These are phyloP conservation scores for Melanotaenia pygmaea DNA, from an alignment of 2,797 vertebrate genomes.

Conservation along the genomic window DNA sequence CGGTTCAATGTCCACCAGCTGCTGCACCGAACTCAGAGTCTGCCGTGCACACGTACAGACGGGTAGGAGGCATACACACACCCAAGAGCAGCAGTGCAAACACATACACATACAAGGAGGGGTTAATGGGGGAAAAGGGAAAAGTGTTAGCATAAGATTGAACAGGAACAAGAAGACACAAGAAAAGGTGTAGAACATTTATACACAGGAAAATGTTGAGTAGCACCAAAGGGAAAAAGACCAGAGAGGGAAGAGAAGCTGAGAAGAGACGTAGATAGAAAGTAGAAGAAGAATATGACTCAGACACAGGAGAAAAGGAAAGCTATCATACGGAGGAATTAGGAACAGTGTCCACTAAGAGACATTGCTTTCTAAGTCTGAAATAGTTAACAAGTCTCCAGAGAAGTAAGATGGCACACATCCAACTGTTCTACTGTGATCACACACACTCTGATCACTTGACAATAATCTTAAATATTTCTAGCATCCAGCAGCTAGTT, in stretches of 20 bases:
- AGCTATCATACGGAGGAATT: constrained; percentile 33
- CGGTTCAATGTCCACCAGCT: constrained; percentile 99
- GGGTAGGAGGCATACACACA: constrained; percentile 20
- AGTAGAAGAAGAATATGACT: constrained; percentile 51
- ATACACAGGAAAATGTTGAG: constrained; percentile 39
- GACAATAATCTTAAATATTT: constrained; percentile 31
- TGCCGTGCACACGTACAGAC: constrained; percentile 72
- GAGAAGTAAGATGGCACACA: constrained; percentile 25
- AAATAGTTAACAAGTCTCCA: constrained; percentile 41
- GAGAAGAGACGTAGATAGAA: constrained; percentile 9
- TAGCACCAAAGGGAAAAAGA: constrained; percentile 32
- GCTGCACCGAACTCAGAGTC: constrained; percentile 94
- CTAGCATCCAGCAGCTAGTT: constrained; percentile 11
- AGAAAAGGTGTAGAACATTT: constrained; percentile 47
- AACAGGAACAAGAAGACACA: constrained; percentile 53
- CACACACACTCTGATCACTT: constrained; percentile 29
- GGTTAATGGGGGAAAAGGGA: constrained; percentile 68
- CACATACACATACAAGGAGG: constrained; percentile 59
- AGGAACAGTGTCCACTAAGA: constrained; percentile 49
- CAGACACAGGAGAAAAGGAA: constrained; percentile 47
- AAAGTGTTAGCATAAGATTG: constrained; percentile 70
- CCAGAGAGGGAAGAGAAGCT: constrained; percentile 30
- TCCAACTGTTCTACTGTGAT: constrained; percentile 27
- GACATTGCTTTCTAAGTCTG: constrained; percentile 43
- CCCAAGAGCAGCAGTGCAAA: constrained; percentile 54